These are phyloP conservation scores for Lycaon pictus DNA, from an alignment of 2,113 vertebrate species.

Conservation along the genomic window DNA sequence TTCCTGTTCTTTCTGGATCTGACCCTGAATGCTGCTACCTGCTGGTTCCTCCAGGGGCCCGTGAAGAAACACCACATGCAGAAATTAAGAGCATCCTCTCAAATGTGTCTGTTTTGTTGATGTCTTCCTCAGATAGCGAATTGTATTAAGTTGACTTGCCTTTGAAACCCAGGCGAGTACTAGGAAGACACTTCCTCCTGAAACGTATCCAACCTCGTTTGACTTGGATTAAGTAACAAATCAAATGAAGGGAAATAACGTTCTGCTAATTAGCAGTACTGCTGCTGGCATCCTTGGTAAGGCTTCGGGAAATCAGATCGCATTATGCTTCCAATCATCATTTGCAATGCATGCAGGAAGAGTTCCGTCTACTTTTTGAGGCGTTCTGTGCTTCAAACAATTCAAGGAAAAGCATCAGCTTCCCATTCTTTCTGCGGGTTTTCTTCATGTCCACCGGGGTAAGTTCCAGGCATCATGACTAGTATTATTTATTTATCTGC, in stretches of 20 bases:
- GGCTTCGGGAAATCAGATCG: background rate
- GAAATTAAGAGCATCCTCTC: background rate
- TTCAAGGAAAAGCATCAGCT: background rate
- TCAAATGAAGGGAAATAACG: background rate
- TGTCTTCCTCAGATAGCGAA: background rate
- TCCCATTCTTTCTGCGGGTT: background rate
- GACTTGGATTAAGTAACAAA: background rate
- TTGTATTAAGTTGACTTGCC: background rate
- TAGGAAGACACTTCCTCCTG: background rate
- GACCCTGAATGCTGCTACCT: no score
- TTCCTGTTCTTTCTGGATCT: background rate
- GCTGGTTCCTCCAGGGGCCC: accelerated
- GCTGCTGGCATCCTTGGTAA: no score
- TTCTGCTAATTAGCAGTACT: background rate
- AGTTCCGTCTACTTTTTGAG: background rate
- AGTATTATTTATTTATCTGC: background rate
- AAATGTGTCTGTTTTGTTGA: background rate
- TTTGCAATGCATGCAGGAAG: background rate
- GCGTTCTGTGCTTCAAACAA: background rate
- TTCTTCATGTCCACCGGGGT: accelerated
- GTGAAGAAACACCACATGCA: background rate
- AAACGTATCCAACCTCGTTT: background rate
- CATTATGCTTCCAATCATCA: background rate
- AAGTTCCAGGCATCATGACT: background rate
- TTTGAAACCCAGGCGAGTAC: background rate